Evolutionary conservation across 2,113 vertebrate species (phyloP).

Genomic region (Alligator sinensis): DNA sequence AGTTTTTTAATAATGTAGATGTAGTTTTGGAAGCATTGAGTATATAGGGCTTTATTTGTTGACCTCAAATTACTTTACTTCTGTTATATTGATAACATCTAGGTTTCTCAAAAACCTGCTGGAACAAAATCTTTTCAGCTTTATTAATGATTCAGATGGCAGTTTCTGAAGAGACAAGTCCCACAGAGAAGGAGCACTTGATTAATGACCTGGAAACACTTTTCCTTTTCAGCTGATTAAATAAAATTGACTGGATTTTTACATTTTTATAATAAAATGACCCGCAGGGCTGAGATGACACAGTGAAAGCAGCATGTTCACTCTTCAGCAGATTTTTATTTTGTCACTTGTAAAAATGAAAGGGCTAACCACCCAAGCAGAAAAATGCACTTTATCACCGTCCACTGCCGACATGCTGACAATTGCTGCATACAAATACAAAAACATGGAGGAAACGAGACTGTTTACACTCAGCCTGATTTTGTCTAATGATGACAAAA

Average conservation of each 20-base stretch:
- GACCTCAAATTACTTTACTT: constrained; percentile 83
- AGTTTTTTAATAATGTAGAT: constrained; percentile 63
- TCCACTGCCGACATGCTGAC: constrained; percentile 86
- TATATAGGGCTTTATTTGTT: constrained; percentile 77
- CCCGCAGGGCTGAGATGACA: constrained; percentile 88
- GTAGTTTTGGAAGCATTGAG: constrained; percentile 49
- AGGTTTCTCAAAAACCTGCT: constrained; percentile 83
- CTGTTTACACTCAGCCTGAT: constrained; percentile 83
- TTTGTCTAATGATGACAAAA: constrained; percentile 78
- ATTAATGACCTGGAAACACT: constrained; percentile 97
- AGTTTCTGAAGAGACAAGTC: constrained; percentile 89
- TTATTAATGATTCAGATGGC: constrained; percentile 90
- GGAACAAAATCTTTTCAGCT: constrained; percentile 82
- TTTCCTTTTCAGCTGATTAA: constrained; percentile 98
- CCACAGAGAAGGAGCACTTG: constrained; percentile 87
- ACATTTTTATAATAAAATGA: constrained; percentile 98
- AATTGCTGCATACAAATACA: constrained; percentile 84
- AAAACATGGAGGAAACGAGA: constrained; percentile 75
- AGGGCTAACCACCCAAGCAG: constrained; percentile 91
- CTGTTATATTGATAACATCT: constrained; percentile 82
- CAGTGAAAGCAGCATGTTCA: constrained; percentile 89
- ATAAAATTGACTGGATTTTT: constrained; percentile 97
- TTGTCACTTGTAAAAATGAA: constrained; percentile 91
- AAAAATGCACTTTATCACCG: constrained; percentile 91
- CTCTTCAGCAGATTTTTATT: constrained; percentile 90